Conservation (phyloP, 2,113 vertebrate genomes). For the Parus major region DNA sequence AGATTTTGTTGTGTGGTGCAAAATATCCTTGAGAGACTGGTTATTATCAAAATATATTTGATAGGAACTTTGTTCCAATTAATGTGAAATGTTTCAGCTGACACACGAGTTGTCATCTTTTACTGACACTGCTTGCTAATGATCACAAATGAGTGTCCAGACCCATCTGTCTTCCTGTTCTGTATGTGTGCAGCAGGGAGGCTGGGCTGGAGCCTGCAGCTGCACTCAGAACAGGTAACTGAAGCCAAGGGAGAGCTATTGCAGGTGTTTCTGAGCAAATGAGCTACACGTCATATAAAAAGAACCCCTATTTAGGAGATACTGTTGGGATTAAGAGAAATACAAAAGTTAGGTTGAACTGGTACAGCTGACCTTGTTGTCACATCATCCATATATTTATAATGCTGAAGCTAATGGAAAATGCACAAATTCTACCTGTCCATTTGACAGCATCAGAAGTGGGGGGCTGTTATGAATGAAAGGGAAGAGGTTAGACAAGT, state of each 20-base stretch:
- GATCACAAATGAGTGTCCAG: conserved; percentile 5
- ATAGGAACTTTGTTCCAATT: conserved; percentile 32
- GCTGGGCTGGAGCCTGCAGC: not conserved
- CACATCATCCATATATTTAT: not conserved
- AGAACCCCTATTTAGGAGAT: not conserved
- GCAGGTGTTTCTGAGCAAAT: not conserved
- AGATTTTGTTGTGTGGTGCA: not conserved
- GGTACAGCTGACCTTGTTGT: not conserved
- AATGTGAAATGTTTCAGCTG: not conserved
- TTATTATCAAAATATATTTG: conserved; percentile 18
- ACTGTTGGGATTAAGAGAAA: not conserved
- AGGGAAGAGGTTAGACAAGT: not conserved
- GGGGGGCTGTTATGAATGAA: accelerated
- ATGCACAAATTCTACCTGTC: not conserved
- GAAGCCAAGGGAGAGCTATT: not conserved
- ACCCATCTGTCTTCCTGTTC: not conserved
- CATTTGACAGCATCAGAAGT: not conserved
- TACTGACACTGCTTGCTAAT: conserved; percentile 12
- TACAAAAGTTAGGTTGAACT: not conserved
- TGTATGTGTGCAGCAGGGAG: not conserved
- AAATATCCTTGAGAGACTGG: not conserved
- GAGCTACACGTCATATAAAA: not conserved
- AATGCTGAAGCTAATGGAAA: not conserved
- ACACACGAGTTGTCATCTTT: not conserved
- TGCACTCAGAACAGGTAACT: not conserved